Evolutionary conservation across 2,888 invertebrate genomes (phyloP), one percentile per base, ranked within the genome.

Genomic region (Bellardia pandia): DNA sequence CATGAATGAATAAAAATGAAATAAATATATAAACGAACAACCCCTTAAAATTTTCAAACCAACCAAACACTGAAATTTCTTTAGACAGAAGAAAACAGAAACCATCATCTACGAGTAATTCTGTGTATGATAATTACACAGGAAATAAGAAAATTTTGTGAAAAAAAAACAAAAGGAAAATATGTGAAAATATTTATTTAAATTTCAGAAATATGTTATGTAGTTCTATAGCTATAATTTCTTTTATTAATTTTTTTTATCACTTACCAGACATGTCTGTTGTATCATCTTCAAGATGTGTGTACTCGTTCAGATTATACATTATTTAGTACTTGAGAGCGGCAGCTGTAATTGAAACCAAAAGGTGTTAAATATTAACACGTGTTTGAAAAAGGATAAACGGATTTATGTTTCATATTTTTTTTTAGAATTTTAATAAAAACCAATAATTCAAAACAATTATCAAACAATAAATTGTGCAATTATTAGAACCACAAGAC

Each of bases 291-390:
- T 85, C n/a, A 75, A 85, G 71, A 87, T 78, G 64, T n/a, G 40
- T 51, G 30, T 79, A 72, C 58, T 48, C 37, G 9, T 56, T 23
- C 2, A 48, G 5, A 40, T 3, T 45, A 45, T 62, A 33, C 40
- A 69, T 40, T n/a, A 74, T 53, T 40, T 9, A n/a, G 53, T 64
- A 71, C 66, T 72, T 51, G 71, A 74, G 51, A 4, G 48, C 37
- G 6, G 76, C 86, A 85, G 87, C 80, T 85, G 85, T 85, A 87
- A 87, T 71, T 69, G 75, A 85, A 81, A 75, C 68, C 74, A 75
- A 85, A 87, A 87, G 81, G 87, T 87, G 86, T 78, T 81, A 84
- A 81, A 84, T 69, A 69, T 68, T 78, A 84, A 78, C 84, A 87
- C 84, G 84, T 87, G 85, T 85, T 75, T 69, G 81, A 79, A 68